These are phyloP conservation scores for Muraenolepis orangiensis DNA, from an alignment of 2,797 vertebrate species.

Conservation along the genomic window DNA sequence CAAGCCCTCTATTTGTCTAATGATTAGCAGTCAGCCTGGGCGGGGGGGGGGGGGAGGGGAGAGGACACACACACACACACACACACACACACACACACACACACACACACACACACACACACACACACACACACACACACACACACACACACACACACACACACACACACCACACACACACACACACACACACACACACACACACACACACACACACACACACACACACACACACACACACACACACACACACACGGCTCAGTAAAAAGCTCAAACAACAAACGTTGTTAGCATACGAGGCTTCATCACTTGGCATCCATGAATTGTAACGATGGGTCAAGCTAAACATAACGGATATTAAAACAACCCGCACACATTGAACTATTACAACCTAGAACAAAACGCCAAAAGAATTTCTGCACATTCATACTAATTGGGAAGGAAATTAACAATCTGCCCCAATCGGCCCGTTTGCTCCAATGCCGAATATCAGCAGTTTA, in stretches of 20 bases:
- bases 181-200: slow-evolving; percentile 11
- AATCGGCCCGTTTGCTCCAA: not conserved
- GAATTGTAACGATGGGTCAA: no score
- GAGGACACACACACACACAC: not conserved
- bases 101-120: slow-evolving; percentile 7
- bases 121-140: slow-evolving; percentile 21
- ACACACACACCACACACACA: slow-evolving; percentile 2
- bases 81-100: slow-evolving; percentile 10
- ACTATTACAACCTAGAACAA: no score
- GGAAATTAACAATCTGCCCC: no score
- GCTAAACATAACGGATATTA: no score
- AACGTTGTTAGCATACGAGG: no score
- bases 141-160: slow-evolving; percentile 17
- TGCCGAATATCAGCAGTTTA: no score
- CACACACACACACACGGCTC: slow-evolving; percentile 8
- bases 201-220: slow-evolving; percentile 3
- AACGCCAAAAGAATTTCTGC: no score
- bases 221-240: slow-evolving; percentile 12
- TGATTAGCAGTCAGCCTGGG: no score
- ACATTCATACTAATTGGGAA: no score
- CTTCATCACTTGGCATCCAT: no score
- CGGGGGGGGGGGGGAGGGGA: no score
- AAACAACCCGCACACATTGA: not conserved
- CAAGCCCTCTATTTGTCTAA: no score
- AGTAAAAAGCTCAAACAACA: not conserved